These are phyloP conservation scores for Morelia viridis DNA, from an alignment of 2,797 vertebrate species.

Conservation along the genomic window DNA sequence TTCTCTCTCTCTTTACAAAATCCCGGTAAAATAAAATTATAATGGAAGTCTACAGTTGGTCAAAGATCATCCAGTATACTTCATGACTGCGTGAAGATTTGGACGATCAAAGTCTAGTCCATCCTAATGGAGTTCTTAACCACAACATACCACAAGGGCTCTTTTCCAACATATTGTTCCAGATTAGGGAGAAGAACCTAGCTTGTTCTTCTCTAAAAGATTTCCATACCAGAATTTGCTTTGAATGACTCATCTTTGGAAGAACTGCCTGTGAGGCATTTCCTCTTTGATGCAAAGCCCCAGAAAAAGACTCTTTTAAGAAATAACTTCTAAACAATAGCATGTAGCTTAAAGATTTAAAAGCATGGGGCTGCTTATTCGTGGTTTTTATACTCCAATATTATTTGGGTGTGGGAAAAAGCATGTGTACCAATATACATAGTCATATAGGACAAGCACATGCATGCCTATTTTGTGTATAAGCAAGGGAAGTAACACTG, in stretches of 20 bases:
- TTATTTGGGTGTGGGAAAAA: neutral
- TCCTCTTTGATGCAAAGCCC: neutral
- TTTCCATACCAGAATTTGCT: slow-evolving; percentile 1
- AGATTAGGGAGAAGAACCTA: neutral
- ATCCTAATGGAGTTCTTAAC: neutral
- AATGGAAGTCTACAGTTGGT: neutral
- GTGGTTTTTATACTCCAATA: neutral
- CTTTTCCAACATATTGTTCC: neutral
- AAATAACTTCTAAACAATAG: neutral
- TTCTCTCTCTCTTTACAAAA: neutral
- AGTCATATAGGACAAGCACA: neutral
- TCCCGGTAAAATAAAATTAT: neutral
- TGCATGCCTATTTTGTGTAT: neutral
- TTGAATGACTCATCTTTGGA: neutral
- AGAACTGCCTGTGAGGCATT: neutral
- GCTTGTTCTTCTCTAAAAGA: no score
- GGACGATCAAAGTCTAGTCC: neutral
- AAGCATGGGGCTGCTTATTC: neutral
- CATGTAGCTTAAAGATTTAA: neutral
- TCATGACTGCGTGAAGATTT: neutral
- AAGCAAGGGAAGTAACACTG: neutral
- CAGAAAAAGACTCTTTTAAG: neutral
- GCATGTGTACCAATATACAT: neutral
- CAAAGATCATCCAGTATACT: neutral
- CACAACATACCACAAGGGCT: neutral